Evolutionary conservation across 30 jellyfish, hydroid and myxozoan species (phyloP).

Genomic region (Aurelia coerulea): DNA sequence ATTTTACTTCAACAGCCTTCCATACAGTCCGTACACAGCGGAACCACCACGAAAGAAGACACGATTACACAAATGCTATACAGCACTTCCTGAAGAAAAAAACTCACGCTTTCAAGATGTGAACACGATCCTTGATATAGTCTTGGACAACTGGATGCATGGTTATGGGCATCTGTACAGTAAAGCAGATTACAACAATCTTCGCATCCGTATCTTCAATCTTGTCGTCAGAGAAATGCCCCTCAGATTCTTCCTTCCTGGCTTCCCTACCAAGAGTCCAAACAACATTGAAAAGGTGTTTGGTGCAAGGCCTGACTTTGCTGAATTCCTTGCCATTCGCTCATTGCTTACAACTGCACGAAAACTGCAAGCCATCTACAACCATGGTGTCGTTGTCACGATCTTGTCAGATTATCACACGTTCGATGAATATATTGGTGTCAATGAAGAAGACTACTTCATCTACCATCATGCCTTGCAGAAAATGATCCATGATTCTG

Average conservation of each 20-base stretch:
- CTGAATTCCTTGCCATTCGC: slow-evolving; percentile 51
- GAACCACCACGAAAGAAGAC: too few species aligned
- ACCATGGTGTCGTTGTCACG: slow-evolving; percentile 32
- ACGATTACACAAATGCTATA: too few species aligned
- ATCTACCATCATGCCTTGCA: slow-evolving; percentile 37
- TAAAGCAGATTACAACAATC: slow-evolving; percentile 7
- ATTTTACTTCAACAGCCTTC: too few species aligned
- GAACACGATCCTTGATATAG: slow-evolving; percentile 3
- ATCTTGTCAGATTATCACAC: slow-evolving; percentile 70
- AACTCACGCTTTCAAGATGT: too few species aligned
- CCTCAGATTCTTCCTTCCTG: slow-evolving; percentile 55
- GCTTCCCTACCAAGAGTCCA: slow-evolving; percentile 63
- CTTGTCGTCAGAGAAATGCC: slow-evolving; percentile 1
- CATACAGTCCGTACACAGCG: too few species aligned
- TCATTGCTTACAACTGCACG: slow-evolving; percentile 30
- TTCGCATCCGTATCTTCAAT: slow-evolving; percentile 5
- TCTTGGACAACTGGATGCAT: slow-evolving; percentile 20
- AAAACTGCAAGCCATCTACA: slow-evolving; percentile 51
- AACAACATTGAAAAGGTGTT: slow-evolving; percentile 42
- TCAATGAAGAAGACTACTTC: slow-evolving; percentile 44
- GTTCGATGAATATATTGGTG: slow-evolving; percentile 61
- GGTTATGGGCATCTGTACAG: slow-evolving; percentile 1
- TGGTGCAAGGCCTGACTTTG: slow-evolving; percentile 40
- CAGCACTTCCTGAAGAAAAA: too few species aligned
- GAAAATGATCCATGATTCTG: slow-evolving; percentile 27